Conservation (phyloP, 2,113 vertebrate genomes). For the Corythornis vintsioides region DNA sequence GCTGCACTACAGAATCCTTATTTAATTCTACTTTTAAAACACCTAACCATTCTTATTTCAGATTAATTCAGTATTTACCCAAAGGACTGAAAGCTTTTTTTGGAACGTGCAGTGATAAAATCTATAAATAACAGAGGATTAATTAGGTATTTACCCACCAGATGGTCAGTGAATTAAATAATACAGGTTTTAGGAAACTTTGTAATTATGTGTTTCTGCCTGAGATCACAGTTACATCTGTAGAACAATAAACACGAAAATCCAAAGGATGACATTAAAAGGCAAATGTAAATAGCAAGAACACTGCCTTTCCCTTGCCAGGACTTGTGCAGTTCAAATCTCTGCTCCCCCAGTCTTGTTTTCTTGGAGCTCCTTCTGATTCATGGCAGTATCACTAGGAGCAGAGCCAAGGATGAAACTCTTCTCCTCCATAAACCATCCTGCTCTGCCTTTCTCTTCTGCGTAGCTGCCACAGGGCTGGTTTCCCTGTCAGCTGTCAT, state of each 20-base stretch:
- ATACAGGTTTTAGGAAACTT: constrained; percentile 10
- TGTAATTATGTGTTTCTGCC: not conserved
- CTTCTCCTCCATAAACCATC: not conserved
- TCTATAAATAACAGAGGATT: constrained; percentile 20
- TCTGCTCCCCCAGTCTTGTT: not conserved
- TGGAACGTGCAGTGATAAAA: not conserved
- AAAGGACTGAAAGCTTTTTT: not conserved
- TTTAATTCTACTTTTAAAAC: constrained; percentile 1
- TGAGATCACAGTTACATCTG: not conserved
- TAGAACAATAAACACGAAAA: not conserved
- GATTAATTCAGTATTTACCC: constrained; percentile 18
- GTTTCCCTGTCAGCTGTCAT: not conserved
- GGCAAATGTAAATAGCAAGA: not conserved
- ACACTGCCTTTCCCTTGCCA: not conserved
- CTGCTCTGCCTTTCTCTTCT: not conserved
- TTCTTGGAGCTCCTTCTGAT: not conserved
- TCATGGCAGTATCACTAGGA: not conserved
- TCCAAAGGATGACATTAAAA: not conserved
- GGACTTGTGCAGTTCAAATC: not conserved
- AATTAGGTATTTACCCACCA: constrained; percentile 21
- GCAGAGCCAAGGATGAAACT: not conserved
- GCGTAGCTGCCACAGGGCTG: not conserved
- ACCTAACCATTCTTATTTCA: not conserved
- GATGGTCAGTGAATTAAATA: constrained; percentile 6
- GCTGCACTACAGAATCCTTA: not conserved